Evolutionary conservation across 2,113 vertebrate genomes (phyloP).

Genomic region (Silurus meridionalis): DNA sequence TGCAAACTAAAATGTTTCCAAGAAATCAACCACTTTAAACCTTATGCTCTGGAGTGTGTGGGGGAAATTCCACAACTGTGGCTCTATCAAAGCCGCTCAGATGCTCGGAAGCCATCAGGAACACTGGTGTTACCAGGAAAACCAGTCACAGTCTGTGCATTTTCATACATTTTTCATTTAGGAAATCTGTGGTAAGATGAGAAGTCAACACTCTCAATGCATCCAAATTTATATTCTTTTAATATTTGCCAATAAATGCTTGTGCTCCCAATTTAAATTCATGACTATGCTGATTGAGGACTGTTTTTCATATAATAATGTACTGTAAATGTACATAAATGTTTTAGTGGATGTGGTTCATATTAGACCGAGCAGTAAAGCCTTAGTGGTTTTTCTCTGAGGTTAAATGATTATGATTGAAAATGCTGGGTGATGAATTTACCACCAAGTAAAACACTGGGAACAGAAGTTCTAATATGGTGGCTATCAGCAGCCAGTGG

Average conservation of each 20-base stretch:
- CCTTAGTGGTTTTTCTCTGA: constrained; percentile 38
- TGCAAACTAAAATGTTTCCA: constrained; percentile 4
- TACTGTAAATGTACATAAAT: constrained; percentile 49
- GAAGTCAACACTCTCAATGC: constrained; percentile 2
- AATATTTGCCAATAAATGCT: constrained; percentile 12
- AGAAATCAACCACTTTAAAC: not conserved
- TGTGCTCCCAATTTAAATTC: constrained; percentile 14
- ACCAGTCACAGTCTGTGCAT: constrained; percentile 31
- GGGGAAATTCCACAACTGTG: constrained; percentile 33
- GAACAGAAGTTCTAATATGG: constrained; percentile 37
- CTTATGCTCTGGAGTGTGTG: not conserved
- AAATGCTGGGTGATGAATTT: constrained; percentile 39
- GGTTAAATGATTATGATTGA: constrained; percentile 45
- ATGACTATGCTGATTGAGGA: not conserved
- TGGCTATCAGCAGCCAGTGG: constrained; percentile 36
- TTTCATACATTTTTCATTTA: constrained; percentile 36
- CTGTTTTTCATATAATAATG: not conserved
- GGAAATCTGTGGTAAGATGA: constrained; percentile 15
- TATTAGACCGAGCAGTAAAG: constrained; percentile 55
- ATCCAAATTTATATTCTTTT: constrained; percentile 14
- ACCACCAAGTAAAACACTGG: constrained; percentile 17
- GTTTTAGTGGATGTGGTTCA: constrained; percentile 60
- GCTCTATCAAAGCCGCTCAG: constrained; percentile 25
- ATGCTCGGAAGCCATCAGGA: constrained; percentile 36
- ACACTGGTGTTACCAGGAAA: constrained; percentile 28